Evolutionary conservation across 2,113 vertebrate genomes (phyloP).

Genomic region (Paralichthys olivaceus): DNA sequence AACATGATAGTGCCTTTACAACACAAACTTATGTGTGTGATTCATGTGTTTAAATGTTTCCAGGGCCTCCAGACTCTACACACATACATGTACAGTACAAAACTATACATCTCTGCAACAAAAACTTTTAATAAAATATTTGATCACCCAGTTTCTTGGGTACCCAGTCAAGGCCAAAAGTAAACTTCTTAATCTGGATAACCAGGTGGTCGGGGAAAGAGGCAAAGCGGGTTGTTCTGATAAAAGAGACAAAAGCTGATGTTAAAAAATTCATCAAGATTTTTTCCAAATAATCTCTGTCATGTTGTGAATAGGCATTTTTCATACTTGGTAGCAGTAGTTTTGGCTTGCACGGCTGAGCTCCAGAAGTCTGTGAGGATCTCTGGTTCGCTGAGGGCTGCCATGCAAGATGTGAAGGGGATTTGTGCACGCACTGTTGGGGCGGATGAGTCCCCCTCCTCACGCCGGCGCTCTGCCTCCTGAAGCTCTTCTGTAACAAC

Average conservation of each 20-base stretch:
- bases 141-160: slow-evolving; percentile 97
- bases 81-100: not conserved
- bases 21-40: not conserved
- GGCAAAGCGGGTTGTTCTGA: slow-evolving; percentile 95
- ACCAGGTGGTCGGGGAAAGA: slow-evolving; percentile 98
- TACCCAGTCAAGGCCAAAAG: slow-evolving; percentile 98
- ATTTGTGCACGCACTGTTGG: slow-evolving; percentile 92
- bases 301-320: not conserved
- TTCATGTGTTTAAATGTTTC: not conserved
- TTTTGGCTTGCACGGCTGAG: slow-evolving; percentile 96
- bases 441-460: slow-evolving; percentile 89
- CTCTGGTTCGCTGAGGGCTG: slow-evolving; percentile 94
- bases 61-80: not conserved
- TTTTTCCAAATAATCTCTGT: not conserved
- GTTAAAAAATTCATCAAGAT: slow-evolving; percentile 11
- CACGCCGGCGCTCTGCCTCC: slow-evolving; percentile 92
- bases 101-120: not conserved
- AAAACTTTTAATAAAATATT: slow-evolving; percentile 2
- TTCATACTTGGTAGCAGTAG: slow-evolving; percentile 95
- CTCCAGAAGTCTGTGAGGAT: slow-evolving; percentile 99
- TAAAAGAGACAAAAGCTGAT: slow-evolving; percentile 13
- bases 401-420: slow-evolving; percentile 95
- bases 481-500: slow-evolving; percentile 90
- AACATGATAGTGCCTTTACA: not conserved
- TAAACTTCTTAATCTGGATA: slow-evolving; percentile 99